These are phyloP conservation scores for Mesoligia furuncula DNA, from an alignment of 2,888 invertebrate species.

Conservation along the genomic window DNA sequence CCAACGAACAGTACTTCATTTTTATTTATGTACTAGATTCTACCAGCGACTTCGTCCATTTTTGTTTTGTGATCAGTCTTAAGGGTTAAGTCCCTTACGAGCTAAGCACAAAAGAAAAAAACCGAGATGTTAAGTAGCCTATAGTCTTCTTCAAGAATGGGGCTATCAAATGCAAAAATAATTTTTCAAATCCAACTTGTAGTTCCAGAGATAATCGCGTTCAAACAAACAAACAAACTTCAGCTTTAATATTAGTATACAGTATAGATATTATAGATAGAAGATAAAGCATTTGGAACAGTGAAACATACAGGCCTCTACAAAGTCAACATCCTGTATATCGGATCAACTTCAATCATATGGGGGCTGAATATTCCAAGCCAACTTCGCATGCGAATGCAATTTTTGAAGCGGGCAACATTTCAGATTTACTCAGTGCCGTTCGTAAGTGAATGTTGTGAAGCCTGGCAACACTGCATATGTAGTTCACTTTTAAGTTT, in stretches of 20 bases:
- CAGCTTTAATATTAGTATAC: not conserved
- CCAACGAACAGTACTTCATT: too few relatives aligned
- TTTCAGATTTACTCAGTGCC: constrained; percentile 44
- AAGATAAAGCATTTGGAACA: not conserved
- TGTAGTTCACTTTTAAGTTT: constrained; percentile 23
- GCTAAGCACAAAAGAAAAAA: too few relatives aligned
- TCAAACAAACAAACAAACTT: too few relatives aligned
- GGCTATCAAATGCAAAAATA: not conserved
- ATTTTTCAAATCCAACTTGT: too few relatives aligned
- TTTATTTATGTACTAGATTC: too few relatives aligned
- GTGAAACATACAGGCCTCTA: not conserved
- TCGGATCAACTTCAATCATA: constrained; percentile 33
- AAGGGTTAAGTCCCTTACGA: too few relatives aligned
- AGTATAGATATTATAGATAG: not conserved
- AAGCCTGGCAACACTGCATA: constrained; percentile 30
- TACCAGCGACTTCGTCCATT: too few relatives aligned
- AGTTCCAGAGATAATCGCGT: too few relatives aligned
- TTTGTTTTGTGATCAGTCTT: too few relatives aligned
- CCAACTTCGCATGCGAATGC: constrained; percentile 51
- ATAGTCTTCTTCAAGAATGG: too few relatives aligned
- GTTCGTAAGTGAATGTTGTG: constrained; percentile 49
- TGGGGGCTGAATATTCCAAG: constrained; percentile 29
- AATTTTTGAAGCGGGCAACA: constrained; percentile 58
- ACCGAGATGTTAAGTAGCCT: too few relatives aligned
- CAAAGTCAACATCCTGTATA: constrained; percentile 15